phyloP scores from a whole-genome alignment of 2,113 vertebrate genomes.

The Thalassoma bifasciatum region DNA sequence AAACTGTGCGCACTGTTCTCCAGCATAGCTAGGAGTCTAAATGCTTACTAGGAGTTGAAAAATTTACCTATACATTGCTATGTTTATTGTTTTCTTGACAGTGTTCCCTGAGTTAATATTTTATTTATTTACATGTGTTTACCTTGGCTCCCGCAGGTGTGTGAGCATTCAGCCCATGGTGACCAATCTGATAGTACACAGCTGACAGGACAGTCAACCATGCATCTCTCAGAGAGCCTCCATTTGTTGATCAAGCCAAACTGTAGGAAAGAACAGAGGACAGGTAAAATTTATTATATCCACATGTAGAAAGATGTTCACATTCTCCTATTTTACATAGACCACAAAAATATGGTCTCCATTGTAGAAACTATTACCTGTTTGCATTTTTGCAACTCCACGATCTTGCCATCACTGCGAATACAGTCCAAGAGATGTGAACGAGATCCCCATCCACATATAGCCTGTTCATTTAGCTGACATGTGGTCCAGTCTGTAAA shows the following conservation, averaged over 20 bases:
- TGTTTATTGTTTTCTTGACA: slow-evolving; percentile 1
- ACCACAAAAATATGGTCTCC: too few relatives aligned
- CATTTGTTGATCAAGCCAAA: slow-evolving; percentile 79
- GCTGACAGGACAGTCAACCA: slow-evolving; percentile 90
- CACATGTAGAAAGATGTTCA: slow-evolving; percentile 15
- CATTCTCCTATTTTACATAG: slow-evolving; percentile 35
- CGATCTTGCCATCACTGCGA: slow-evolving; percentile 88
- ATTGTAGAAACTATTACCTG: slow-evolving; percentile 82
- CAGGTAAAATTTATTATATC: slow-evolving; percentile 30
- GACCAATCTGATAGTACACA: slow-evolving; percentile 94
- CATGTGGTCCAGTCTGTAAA: slow-evolving; percentile 93
- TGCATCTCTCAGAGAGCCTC: slow-evolving; percentile 83
- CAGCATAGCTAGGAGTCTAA: too few relatives aligned
- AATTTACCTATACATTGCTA: too few relatives aligned
- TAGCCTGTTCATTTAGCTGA: slow-evolving; percentile 89
- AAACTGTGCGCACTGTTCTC: too few relatives aligned
- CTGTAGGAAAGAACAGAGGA: slow-evolving; percentile 76
- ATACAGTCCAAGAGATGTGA: slow-evolving; percentile 89
- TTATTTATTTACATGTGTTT: slow-evolving; percentile 45
- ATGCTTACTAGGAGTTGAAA: too few relatives aligned
- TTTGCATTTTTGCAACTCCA: slow-evolving; percentile 84
- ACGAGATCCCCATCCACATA: slow-evolving; percentile 87
- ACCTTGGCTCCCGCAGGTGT: slow-evolving; percentile 91
- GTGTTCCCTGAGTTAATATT: slow-evolving; percentile 9
- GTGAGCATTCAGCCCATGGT: slow-evolving; percentile 91